Conservation (phyloP, 2,113 vertebrate species). For the Osmerus eperlanus region DNA sequence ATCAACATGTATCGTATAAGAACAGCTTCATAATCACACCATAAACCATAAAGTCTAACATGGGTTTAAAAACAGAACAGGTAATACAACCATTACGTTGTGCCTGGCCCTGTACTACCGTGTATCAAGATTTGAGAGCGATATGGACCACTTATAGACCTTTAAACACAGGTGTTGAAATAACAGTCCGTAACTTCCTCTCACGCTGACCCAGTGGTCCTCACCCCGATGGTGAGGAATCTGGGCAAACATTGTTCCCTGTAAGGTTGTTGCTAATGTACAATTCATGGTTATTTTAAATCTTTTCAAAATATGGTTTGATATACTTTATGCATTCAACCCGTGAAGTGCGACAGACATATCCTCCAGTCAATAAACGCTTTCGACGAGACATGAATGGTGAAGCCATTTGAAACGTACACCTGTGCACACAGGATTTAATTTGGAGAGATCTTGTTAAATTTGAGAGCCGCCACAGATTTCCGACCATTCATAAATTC, state of each 20-base stretch:
- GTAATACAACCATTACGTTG: constrained; percentile 17
- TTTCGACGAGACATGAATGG: constrained; percentile 19
- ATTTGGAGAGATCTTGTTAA: constrained; percentile 35
- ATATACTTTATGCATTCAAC: constrained; percentile 4
- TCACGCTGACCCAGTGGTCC: constrained; percentile 3
- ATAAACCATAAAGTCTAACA: constrained; percentile 9
- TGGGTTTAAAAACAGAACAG: not conserved
- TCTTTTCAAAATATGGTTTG: constrained; percentile 9
- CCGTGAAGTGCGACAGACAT: not conserved
- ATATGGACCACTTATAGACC: constrained; percentile 28
- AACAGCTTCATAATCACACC: constrained; percentile 13
- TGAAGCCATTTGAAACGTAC: constrained; percentile 21
- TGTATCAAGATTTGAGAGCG: constrained; percentile 19
- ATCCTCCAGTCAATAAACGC: constrained; percentile 15
- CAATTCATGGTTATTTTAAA: not conserved
- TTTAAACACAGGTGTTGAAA: constrained; percentile 42
- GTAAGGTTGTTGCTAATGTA: not conserved
- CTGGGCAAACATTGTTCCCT: not conserved
- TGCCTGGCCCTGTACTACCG: constrained; percentile 20
- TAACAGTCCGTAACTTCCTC: constrained; percentile 31
- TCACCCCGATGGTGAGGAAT: constrained; percentile 7
- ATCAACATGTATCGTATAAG: not conserved
- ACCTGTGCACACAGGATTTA: constrained; percentile 34
- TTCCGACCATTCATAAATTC: constrained; percentile 42
- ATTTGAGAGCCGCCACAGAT: constrained; percentile 27